Conservation (phyloP, 2,797 vertebrate genomes). For the Takifugu ocellatus region DNA sequence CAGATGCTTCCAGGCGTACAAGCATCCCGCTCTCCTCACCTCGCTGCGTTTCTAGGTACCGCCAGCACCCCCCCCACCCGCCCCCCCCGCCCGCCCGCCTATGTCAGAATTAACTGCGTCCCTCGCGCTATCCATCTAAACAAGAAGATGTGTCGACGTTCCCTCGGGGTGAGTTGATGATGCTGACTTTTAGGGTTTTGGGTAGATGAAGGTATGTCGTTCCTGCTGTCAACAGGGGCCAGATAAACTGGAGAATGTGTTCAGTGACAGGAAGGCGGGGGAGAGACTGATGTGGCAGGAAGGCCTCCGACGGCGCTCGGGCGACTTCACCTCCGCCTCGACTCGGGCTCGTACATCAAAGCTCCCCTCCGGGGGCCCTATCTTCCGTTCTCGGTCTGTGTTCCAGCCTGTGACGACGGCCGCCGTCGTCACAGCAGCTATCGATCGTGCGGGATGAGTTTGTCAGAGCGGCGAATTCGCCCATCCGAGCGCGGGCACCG, state of each 20-base stretch:
- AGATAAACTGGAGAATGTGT: constrained; percentile 45
- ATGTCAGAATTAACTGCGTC: constrained; percentile 32
- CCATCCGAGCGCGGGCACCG: constrained; percentile 57
- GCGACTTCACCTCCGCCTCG: constrained; percentile 60
- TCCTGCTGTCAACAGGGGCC: constrained; percentile 51
- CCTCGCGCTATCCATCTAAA: constrained; percentile 25
- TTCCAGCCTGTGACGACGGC: constrained; percentile 61
- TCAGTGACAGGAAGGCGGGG: constrained; percentile 34
- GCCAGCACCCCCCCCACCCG: not conserved
- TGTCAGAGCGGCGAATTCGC: constrained; percentile 57
- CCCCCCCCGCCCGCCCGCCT: no score
- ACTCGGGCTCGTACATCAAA: constrained; percentile 68
- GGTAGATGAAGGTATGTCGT: constrained; percentile 31
- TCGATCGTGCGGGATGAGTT: constrained; percentile 71
- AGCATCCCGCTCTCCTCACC: constrained; percentile 20
- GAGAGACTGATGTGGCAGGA: constrained; percentile 60
- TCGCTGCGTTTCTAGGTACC: constrained; percentile 18
- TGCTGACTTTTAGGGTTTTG: constrained; percentile 35
- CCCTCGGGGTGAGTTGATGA: constrained; percentile 6
- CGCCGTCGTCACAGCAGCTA: constrained; percentile 68
- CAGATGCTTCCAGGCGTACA: constrained; percentile 16
- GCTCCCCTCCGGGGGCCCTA: constrained; percentile 61
- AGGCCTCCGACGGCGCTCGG: constrained; percentile 55
- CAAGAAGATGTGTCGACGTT: constrained; percentile 1
- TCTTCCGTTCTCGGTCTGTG: constrained; percentile 68